Conservation (phyloP, 2,797 vertebrate species). For the Leptoclinus maculatus region DNA sequence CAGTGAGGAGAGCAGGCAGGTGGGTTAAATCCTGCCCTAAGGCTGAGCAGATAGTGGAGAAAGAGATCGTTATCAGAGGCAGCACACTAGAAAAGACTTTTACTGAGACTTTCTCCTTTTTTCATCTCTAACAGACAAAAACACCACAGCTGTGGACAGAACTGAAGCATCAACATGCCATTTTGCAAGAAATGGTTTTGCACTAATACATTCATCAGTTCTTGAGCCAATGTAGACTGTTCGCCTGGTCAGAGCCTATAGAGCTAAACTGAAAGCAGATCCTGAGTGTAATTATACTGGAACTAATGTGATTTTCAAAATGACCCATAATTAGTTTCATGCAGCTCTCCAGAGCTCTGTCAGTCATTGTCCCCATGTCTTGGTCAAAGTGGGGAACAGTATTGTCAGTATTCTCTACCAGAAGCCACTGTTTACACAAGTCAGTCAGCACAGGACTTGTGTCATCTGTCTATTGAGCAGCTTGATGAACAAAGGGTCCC, state of each 20-base stretch:
- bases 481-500: not conserved
- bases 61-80: slow-evolving; percentile 66
- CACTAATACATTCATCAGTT: slow-evolving; percentile 43
- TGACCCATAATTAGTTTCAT: slow-evolving; percentile 71
- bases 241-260: slow-evolving; percentile 40
- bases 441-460: not conserved
- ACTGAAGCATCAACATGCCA: not conserved
- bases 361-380: slow-evolving; percentile 56
- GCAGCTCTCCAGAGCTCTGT: slow-evolving; percentile 51
- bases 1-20: slow-evolving; percentile 40
- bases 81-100: slow-evolving; percentile 40
- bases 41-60: slow-evolving; percentile 47
- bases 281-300: slow-evolving; percentile 70
- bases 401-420: slow-evolving; percentile 32
- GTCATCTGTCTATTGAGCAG: not conserved
- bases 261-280: slow-evolving; percentile 55
- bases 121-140: slow-evolving; percentile 41
- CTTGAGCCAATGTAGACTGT: slow-evolving; percentile 36
- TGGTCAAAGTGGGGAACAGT: slow-evolving; percentile 44
- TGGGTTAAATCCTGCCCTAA: slow-evolving; percentile 57
- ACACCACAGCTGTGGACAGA: slow-evolving; percentile 44
- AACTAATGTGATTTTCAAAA: slow-evolving; percentile 78
- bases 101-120: slow-evolving; percentile 11
- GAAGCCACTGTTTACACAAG: not conserved
- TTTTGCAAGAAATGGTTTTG: not conserved